Percentiles rank a stretch among this genome's conserved stretches.
phyloP scores from a whole-genome alignment of 2,797 vertebrate genomes.

The Arnoldichthys spilopterus region DNA sequence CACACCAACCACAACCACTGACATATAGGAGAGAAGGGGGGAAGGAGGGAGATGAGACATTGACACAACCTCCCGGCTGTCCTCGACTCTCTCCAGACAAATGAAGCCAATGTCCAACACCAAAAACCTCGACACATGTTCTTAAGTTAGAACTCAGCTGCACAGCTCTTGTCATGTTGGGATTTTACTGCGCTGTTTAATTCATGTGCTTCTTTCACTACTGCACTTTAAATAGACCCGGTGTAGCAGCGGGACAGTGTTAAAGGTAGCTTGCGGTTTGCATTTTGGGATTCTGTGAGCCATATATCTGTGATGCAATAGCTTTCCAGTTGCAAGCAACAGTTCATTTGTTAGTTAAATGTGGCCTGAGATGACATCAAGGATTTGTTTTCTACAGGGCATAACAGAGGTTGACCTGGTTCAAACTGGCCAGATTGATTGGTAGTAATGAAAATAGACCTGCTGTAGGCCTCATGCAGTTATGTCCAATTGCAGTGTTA shows the following conservation, averaged over 20 bases:
- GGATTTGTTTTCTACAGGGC: neutral
- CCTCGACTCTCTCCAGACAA: neutral
- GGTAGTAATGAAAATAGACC: neutral
- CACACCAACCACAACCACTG: constrained; percentile 30
- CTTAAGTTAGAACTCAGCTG: neutral
- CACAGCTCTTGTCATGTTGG: neutral
- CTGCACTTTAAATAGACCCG: neutral
- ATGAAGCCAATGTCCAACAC: neutral
- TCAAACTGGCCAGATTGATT: neutral
- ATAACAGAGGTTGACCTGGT: neutral
- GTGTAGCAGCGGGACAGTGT: neutral
- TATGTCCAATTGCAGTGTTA: neutral
- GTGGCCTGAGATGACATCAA: no score
- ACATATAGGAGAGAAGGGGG: constrained; percentile 38
- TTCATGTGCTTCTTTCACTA: neutral
- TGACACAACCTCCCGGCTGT: neutral
- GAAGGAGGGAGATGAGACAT: constrained; percentile 13
- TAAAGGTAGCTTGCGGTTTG: neutral
- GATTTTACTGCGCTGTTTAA: neutral
- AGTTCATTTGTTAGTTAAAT: neutral
- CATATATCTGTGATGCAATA: neutral
- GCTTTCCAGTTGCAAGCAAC: neutral
- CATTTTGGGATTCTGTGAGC: neutral
- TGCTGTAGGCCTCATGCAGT: neutral
- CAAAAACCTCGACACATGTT: neutral